Percentiles rank a stretch among this genome's conserved stretches.
Conservation (phyloP, 35 echinoderm and acorn worm species). For the Eucidaris tribuloides region DNA sequence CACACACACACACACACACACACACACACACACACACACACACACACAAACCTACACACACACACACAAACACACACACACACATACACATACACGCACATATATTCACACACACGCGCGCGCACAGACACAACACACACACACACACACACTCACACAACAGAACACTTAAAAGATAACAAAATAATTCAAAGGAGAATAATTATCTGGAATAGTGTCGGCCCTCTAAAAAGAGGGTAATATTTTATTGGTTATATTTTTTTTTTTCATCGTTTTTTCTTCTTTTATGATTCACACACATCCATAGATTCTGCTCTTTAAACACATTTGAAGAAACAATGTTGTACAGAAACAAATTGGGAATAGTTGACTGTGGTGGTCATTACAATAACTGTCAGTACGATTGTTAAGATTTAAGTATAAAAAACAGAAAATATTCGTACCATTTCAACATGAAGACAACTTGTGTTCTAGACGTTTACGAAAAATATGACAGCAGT, state of each 20-base stretch:
- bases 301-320: too few relatives aligned
- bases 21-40: neutral
- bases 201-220: neutral
- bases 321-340: slow-evolving; percentile 21
- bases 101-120: neutral
- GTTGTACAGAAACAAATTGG: neutral
- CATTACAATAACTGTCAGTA: neutral
- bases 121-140: neutral
- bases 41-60: neutral
- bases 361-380: neutral
- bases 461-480: too few relatives aligned
- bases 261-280: slow-evolving; percentile 3
- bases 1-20: neutral
- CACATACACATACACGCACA: neutral
- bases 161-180: neutral
- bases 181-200: neutral
- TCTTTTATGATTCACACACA: slow-evolving; percentile 27
- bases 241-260: neutral
- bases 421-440: neutral
- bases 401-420: neutral
- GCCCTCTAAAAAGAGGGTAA: neutral
- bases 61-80: neutral
- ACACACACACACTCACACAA: neutral
- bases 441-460: neutral
- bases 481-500: neutral